These are phyloP conservation scores for Anguilla japonica DNA, from an alignment of 2,113 vertebrate genomes.

Conservation along the genomic window DNA sequence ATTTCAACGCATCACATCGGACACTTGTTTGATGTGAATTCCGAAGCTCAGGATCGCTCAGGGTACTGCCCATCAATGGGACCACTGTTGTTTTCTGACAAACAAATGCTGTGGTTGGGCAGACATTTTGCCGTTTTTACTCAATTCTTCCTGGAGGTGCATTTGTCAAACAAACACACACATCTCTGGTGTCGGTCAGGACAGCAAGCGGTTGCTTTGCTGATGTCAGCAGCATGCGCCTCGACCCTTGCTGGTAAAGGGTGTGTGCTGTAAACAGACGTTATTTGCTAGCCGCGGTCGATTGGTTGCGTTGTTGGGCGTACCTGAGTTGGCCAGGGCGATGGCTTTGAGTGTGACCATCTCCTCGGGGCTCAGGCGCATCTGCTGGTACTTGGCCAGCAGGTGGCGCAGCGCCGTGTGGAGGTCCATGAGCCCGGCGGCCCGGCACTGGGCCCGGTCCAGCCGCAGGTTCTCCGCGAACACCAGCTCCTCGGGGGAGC, in stretches of 20 bases:
- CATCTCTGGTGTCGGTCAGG: not conserved
- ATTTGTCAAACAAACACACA: not conserved
- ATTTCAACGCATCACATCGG: no score
- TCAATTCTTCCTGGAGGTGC: not conserved
- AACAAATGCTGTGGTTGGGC: not conserved
- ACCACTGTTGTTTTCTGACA: not conserved
- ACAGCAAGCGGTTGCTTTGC: not conserved
- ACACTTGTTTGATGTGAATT: no score
- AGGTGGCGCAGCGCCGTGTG: slow-evolving; percentile 86
- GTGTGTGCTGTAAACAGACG: not conserved
- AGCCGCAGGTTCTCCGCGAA: slow-evolving; percentile 91
- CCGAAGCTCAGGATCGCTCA: no score
- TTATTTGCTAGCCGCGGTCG: not conserved
- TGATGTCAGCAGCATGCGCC: not conserved
- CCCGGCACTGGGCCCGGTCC: slow-evolving; percentile 85
- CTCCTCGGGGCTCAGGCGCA: slow-evolving; percentile 90
- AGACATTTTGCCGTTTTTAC: not conserved
- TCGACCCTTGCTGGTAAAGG: not conserved
- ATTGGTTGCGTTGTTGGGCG: not conserved
- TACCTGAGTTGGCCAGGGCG: slow-evolving; percentile 89
- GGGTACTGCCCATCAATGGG: no score
- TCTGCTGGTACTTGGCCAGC: slow-evolving; percentile 86
- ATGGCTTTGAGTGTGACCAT: slow-evolving; percentile 92
- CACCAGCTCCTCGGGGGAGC: slow-evolving; percentile 85
- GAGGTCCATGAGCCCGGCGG: slow-evolving; percentile 82